Conservation (phyloP, 2,113 vertebrate genomes). For the Narcine bancroftii region DNA sequence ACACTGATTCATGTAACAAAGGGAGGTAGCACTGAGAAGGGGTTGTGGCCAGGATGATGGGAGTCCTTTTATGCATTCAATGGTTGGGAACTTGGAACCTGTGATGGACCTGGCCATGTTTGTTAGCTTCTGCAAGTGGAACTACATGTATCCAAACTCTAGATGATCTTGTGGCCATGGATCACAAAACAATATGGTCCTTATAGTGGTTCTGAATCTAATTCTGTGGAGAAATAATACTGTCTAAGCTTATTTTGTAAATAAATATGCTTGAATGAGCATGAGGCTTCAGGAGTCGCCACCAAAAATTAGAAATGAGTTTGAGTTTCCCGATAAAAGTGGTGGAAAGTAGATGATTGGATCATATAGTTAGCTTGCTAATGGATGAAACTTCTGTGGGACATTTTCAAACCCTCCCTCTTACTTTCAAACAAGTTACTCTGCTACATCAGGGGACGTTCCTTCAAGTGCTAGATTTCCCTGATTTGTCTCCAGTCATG, state of each 20-base stretch:
- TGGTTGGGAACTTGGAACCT: too few relatives aligned
- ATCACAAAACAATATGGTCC: neutral
- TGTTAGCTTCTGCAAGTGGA: too few relatives aligned
- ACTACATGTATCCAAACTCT: neutral
- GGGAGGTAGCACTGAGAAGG: too few relatives aligned
- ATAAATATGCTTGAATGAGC: neutral
- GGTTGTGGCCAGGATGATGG: too few relatives aligned
- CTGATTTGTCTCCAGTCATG: neutral
- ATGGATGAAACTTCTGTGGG: neutral
- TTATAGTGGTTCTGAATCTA: neutral
- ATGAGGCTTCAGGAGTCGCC: neutral
- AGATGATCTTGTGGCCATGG: neutral
- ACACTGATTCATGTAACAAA: too few relatives aligned
- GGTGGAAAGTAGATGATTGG: neutral
- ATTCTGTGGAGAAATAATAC: neutral
- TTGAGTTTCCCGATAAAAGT: neutral
- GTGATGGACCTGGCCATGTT: too few relatives aligned
- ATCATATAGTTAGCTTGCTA: neutral
- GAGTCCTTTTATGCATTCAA: too few relatives aligned
- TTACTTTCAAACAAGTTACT: neutral
- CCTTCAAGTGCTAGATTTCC: neutral
- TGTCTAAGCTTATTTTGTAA: neutral
- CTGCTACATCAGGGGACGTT: neutral
- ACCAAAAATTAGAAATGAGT: neutral
- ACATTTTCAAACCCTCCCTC: neutral